Evolutionary conservation across 2,888 invertebrate genomes (phyloP).

Genomic region (Lithophane ornitopus): DNA sequence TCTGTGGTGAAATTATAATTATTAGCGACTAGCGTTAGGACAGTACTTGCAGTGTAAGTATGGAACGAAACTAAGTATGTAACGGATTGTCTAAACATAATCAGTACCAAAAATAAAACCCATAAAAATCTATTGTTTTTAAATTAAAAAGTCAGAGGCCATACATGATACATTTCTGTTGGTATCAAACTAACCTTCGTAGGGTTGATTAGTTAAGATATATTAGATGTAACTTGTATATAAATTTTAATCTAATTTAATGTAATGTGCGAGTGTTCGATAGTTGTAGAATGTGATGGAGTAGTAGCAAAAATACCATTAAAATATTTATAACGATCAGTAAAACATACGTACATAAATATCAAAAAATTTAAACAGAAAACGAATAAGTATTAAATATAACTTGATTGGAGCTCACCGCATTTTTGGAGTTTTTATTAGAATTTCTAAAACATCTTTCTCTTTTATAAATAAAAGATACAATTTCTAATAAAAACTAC

Average conservation of each 20-base stretch:
- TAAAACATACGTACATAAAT: conserved; percentile 59
- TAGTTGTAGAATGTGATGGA: conserved; percentile 88
- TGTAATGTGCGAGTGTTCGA: conserved; percentile 90
- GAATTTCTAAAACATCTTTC: conserved; percentile 48
- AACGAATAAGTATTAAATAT: conserved; percentile 23
- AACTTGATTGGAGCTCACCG: conserved; percentile 37
- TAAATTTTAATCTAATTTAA: conserved; percentile 88
- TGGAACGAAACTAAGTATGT: conserved; percentile 57
- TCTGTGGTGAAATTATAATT: conserved; percentile 77
- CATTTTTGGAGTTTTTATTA: conserved; percentile 56
- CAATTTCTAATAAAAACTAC: conserved; percentile 52
- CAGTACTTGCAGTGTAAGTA: conserved; percentile 67
- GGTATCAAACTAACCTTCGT: conserved; percentile 78
- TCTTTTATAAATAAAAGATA: conserved; percentile 49
- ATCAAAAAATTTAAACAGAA: conserved; percentile 33
- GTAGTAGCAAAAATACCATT: conserved; percentile 82
- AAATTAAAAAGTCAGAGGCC: conserved; percentile 77
- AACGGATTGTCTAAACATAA: conserved; percentile 70
- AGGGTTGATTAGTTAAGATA: conserved; percentile 83
- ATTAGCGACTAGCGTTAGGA: conserved; percentile 64
- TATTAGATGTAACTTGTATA: conserved; percentile 88
- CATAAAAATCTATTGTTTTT: conserved; percentile 63
- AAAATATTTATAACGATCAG: conserved; percentile 75
- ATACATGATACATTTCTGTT: conserved; percentile 80
- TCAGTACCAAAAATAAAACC: conserved; percentile 61